phyloP scores from a whole-genome alignment of 30 jellyfish, hydroid and myxozoan species.

The Phacellophora camtschatica region DNA sequence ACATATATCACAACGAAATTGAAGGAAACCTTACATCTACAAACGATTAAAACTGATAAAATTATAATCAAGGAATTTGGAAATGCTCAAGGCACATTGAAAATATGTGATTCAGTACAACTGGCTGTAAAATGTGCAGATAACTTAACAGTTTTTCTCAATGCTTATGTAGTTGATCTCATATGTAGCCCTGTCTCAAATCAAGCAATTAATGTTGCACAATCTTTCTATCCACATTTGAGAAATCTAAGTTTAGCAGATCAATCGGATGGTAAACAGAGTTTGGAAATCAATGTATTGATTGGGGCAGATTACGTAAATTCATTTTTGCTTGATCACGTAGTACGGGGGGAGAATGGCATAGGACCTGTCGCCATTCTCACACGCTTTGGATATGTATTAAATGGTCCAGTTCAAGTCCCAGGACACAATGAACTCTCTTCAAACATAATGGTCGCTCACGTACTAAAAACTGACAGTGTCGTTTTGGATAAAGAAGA shows the following conservation, averaged over 20 bases:
- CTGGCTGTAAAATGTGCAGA: neutral
- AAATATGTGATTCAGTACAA: neutral
- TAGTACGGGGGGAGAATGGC: constrained; percentile 26
- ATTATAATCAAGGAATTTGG: constrained; percentile 11
- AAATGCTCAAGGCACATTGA: neutral
- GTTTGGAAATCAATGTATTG: neutral
- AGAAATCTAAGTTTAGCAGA: neutral
- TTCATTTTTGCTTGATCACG: neutral
- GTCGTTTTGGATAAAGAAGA: neutral
- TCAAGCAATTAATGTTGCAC: constrained; percentile 8
- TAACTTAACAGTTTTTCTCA: neutral
- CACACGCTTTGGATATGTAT: constrained; percentile 33
- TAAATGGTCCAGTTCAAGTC: constrained; percentile 20
- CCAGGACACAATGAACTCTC: neutral
- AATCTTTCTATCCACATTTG: neutral
- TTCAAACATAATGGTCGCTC: neutral
- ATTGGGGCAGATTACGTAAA: constrained; percentile 26
- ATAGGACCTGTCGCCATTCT: constrained; percentile 16
- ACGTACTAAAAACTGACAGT: neutral
- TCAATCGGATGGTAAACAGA: neutral
- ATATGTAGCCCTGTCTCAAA: constrained; percentile 11
- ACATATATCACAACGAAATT: neutral
- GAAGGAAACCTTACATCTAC: neutral
- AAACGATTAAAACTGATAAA: no score
- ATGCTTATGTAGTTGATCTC: constrained; percentile 9